Percentiles rank a stretch among this genome's conserved stretches.
Evolutionary conservation across 2,797 vertebrate genomes (phyloP).

Genomic region (Gallinago stenura): DNA sequence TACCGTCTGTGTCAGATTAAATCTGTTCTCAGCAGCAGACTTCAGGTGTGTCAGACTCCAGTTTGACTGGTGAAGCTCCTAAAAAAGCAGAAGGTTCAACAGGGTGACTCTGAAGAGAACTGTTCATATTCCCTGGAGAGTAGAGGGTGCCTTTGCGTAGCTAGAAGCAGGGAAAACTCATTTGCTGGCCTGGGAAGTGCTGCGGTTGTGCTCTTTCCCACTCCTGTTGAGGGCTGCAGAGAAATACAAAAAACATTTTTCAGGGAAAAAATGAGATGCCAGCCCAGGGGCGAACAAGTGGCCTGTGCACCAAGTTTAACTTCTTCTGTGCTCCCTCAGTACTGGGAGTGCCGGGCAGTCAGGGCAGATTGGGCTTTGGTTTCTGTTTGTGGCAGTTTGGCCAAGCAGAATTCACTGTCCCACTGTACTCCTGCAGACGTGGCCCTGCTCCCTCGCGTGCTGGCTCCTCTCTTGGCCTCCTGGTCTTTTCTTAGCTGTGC

Average conservation of each 20-base stretch:
- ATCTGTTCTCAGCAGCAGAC: background rate
- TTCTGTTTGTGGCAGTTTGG: background rate
- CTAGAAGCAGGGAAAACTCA: too few species aligned
- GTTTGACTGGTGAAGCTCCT: background rate
- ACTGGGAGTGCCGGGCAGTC: rapidly evolving
- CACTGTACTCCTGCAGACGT: rapidly evolving
- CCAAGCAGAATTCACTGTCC: background rate
- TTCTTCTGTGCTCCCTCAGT: background rate
- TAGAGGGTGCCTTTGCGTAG: background rate
- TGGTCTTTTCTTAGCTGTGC: rapidly evolving
- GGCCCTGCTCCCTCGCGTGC: rapidly evolving
- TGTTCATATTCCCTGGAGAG: rapidly evolving
- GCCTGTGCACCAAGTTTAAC: rapidly evolving
- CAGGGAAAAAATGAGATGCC: background rate
- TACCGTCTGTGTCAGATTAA: too few species aligned
- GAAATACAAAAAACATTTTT: background rate
- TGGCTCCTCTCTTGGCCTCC: rapidly evolving
- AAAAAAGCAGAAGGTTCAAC: too few species aligned
- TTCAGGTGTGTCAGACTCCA: rapidly evolving
- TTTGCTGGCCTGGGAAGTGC: background rate
- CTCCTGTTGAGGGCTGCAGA: background rate
- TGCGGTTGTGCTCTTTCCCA: background rate
- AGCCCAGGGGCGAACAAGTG: background rate
- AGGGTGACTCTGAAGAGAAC: too few species aligned
- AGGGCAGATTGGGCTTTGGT: background rate